Evolutionary conservation across 2,113 vertebrate species (phyloP), one percentile per base, ranked within the genome.

Genomic region (Hirundichthys speculiger): DNA sequence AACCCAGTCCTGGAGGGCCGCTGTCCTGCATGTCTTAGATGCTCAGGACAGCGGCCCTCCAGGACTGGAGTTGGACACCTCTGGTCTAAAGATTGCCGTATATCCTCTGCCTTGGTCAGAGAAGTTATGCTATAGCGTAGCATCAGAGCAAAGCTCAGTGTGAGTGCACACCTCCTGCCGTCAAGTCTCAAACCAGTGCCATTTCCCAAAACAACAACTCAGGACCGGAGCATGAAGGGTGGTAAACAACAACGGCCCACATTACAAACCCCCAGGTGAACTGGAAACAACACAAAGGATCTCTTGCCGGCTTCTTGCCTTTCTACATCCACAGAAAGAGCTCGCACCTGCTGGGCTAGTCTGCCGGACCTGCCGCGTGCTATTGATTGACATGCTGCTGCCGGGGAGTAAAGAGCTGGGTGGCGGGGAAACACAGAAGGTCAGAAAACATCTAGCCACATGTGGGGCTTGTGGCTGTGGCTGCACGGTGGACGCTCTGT

Each of bases 131-230:
- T 53, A 43, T 51, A 75, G 65, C 6, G 58, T 10, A 34, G 30
- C 51, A 64, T 73, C 60, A 70, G 49, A 78, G 61, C 59, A 64
- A 24, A 52, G 56, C 66, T 79, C 65, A 21, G 65, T 62, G 61
- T 69, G 80, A 73, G 66, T 18, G 13, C 66, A 47, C 1, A 21
- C 75, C 77, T 52, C 83, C 83, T 52, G 80, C 81, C 79, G 83
- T 52, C 18, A 20, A 2, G 47, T 87, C 77, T 79, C 69, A 77
- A 76, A 77, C 78, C 53, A 45, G 46, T 84, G 85, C 79, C 79
- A 73, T 84, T 86, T 84, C 56, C 71, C 30, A 58, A 27, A 79
- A 85, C 67, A 84, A 73, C 62, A 64, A 55, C 55, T 54, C 55
- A 40, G 64, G 49, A 64, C 43, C 58, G 40, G 64, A 75, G 62